Conservation (phyloP, 2,888 invertebrate species). For the Drosophila austrosaltans region DNA sequence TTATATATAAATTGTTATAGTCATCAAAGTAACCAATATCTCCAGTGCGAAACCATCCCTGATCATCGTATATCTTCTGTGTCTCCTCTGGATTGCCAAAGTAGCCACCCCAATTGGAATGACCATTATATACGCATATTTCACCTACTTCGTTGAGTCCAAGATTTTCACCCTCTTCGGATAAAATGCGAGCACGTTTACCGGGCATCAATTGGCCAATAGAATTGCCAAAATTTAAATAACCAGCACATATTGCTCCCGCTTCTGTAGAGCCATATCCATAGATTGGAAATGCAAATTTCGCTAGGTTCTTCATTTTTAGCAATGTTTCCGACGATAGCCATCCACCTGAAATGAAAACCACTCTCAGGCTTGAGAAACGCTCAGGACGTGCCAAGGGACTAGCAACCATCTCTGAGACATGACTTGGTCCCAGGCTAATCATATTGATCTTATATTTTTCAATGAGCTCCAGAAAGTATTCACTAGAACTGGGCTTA, state of each 20-base stretch:
- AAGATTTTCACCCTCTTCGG: slow-evolving; percentile 62
- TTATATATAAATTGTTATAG: slow-evolving; percentile 60
- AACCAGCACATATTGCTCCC: slow-evolving; percentile 6
- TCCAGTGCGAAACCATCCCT: slow-evolving; percentile 75
- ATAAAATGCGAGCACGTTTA: slow-evolving; percentile 57
- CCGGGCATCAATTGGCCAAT: slow-evolving; percentile 57
- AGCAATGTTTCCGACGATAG: slow-evolving; percentile 22
- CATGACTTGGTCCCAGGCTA: slow-evolving; percentile 54
- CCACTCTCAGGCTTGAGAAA: slow-evolving; percentile 5
- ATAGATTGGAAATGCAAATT: slow-evolving; percentile 28
- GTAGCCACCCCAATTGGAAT: slow-evolving; percentile 70
- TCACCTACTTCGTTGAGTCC: slow-evolving; percentile 67
- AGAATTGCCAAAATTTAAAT: slow-evolving; percentile 36
- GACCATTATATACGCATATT: slow-evolving; percentile 47
- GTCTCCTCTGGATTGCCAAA: slow-evolving; percentile 67
- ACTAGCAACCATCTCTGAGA: slow-evolving; percentile 42
- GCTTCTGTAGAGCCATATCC: slow-evolving; percentile 60
- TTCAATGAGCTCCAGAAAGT: slow-evolving; percentile 56
- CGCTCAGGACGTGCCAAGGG: slow-evolving; percentile 36
- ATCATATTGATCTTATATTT: slow-evolving; percentile 57
- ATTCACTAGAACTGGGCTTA: slow-evolving; percentile 54
- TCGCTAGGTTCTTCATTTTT: slow-evolving; percentile 17
- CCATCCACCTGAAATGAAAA: slow-evolving; percentile 43
- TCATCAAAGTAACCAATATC: slow-evolving; percentile 79
- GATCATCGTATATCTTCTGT: slow-evolving; percentile 48